Evolutionary conservation across 2,797 vertebrate genomes (phyloP).

Genomic region (Rhinogobio ventralis): DNA sequence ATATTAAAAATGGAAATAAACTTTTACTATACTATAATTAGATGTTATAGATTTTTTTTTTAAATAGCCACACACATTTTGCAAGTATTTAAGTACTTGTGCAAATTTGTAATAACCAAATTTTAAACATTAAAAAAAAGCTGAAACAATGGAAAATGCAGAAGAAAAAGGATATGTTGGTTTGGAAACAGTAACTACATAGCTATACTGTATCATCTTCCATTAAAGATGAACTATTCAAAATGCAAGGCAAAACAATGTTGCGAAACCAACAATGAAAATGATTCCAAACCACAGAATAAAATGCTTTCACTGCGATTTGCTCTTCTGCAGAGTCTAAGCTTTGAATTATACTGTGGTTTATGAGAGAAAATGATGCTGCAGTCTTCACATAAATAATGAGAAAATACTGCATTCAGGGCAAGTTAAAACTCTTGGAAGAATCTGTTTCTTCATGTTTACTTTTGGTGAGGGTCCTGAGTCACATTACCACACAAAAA

Average conservation of each 20-base stretch:
- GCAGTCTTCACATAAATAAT: conserved; percentile 56
- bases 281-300: conserved; percentile 59
- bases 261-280: conserved; percentile 55
- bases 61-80: background rate
- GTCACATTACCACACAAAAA: background rate
- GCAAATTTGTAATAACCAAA: background rate
- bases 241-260: conserved; percentile 47
- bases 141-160: conserved; percentile 11
- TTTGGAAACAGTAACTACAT: conserved; percentile 32
- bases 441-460: conserved; percentile 12
- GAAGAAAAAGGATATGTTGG: conserved; percentile 8
- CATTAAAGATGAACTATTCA: conserved; percentile 58
- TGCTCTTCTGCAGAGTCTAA: conserved; percentile 55
- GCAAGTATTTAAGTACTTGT: background rate
- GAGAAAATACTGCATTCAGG: conserved; percentile 37
- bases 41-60: background rate
- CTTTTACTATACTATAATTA: background rate
- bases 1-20: background rate
- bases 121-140: background rate
- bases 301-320: conserved; percentile 67
- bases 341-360: conserved; percentile 58
- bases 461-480: background rate
- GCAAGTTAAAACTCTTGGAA: conserved; percentile 21
- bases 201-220: conserved; percentile 14
- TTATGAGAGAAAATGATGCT: conserved; percentile 62